phyloP scores from a whole-genome alignment of 2,113 vertebrate species.

The Bos taurus region ARS-UCD2.0 NC_037340.1:40505001-40505500 shows the following conservation, averaged over 20 bases:
- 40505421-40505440: constrained; percentile 50
- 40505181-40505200: background rate
- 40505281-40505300: background rate
- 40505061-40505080: constrained; percentile 74
- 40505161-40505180: background rate
- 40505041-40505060: constrained; percentile 80
- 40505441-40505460: constrained; percentile 60
- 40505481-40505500: constrained; percentile 72
- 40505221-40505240: background rate
- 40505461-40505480: background rate
- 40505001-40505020: background rate
- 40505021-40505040: constrained; percentile 75
- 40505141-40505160: background rate
- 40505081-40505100: constrained; percentile 63
- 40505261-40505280: background rate
- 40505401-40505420: constrained; percentile 7
- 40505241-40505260: background rate
- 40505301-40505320: constrained; percentile 38
- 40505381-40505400: constrained; percentile 27
- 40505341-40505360: constrained; percentile 25
- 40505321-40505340: constrained; percentile 13
- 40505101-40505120: constrained; percentile 49
- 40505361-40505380: background rate
- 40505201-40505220: background rate
- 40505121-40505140: constrained; percentile 79